A percentile compares a stretch with the other conserved stretches of the same genome.
These are phyloP conservation scores for Bombylius discolor DNA, from an alignment of 2,888 invertebrate genomes.

Conservation along the genomic window DNA sequence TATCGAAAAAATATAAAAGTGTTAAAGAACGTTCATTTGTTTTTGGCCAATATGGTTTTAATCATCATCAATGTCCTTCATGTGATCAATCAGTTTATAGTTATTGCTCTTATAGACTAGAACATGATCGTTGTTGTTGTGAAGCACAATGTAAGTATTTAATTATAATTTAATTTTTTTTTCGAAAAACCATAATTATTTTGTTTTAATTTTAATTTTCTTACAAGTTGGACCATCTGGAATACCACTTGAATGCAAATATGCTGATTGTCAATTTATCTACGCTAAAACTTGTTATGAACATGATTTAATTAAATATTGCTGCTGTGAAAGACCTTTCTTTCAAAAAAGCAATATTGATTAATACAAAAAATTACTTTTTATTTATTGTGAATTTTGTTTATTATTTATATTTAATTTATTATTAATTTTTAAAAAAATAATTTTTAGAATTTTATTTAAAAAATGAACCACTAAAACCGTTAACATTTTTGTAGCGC, in stretches of 20 bases:
- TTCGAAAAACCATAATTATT: neutral
- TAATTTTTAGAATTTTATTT: too few relatives aligned
- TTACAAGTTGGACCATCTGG: neutral
- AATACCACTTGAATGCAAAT: conserved; percentile 43
- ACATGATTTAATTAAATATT: conserved; percentile 55
- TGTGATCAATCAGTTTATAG: conserved; percentile 67
- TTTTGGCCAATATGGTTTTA: too few relatives aligned
- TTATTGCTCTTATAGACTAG: conserved; percentile 60
- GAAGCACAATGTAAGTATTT: conserved; percentile 32
- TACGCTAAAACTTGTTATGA: conserved; percentile 64
- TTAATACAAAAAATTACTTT: too few relatives aligned
- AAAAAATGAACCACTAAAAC: too few relatives aligned
- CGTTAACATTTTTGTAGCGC: too few relatives aligned
- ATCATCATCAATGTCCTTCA: conserved; percentile 44
- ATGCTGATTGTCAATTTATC: conserved; percentile 55
- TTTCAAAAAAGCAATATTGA: too few relatives aligned
- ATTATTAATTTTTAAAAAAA: too few relatives aligned
- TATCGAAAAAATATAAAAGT: too few relatives aligned
- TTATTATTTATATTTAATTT: too few relatives aligned
- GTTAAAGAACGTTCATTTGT: too few relatives aligned
- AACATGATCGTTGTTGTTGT: conserved; percentile 68
- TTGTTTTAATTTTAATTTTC: neutral
- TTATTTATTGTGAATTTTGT: too few relatives aligned
- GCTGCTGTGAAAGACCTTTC: conserved; percentile 52
- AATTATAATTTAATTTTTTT: conserved; percentile 17